Percentiles rank a stretch among this genome's conserved stretches.
phyloP scores from a whole-genome alignment of 35 echinoderm and acorn worm species.

The Heliocidaris tuberculata region DNA sequence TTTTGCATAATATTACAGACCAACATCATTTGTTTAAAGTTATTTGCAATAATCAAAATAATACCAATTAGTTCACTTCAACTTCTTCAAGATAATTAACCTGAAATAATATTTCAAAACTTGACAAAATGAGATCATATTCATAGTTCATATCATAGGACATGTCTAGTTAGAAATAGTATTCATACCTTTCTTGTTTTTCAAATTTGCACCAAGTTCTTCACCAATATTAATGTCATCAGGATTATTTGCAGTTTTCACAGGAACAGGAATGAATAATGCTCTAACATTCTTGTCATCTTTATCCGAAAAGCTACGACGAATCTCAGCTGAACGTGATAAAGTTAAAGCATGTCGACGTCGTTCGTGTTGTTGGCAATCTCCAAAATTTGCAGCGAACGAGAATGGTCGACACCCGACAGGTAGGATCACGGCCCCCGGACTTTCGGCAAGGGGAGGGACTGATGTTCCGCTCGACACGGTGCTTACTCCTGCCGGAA shows the following conservation, averaged over 20 bases:
- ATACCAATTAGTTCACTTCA: too few relatives aligned
- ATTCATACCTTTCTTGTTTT: conserved; percentile 84
- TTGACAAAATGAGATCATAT: too few relatives aligned
- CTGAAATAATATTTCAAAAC: too few relatives aligned
- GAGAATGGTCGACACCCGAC: not conserved
- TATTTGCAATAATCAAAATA: too few relatives aligned
- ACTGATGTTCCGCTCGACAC: not conserved
- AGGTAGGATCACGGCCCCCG: not conserved
- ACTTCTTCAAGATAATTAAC: too few relatives aligned
- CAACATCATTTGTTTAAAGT: too few relatives aligned
- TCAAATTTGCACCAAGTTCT: conserved; percentile 80
- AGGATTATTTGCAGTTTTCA: conserved; percentile 78
- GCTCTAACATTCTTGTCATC: conserved; percentile 86
- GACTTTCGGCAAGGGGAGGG: not conserved
- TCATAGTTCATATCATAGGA: too few relatives aligned
- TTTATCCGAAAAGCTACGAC: conserved; percentile 42
- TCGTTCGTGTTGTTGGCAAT: not conserved
- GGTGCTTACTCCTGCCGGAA: not conserved
- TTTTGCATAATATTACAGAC: too few relatives aligned
- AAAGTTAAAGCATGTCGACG: not conserved
- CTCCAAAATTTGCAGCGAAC: not conserved
- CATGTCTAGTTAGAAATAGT: too few relatives aligned
- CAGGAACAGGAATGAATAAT: conserved; percentile 92
- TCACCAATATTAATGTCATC: conserved; percentile 97
- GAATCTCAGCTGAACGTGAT: not conserved